Evolutionary conservation across 2,797 vertebrate genomes (phyloP).

Genomic region (Hoplostethus atlanticus): DNA sequence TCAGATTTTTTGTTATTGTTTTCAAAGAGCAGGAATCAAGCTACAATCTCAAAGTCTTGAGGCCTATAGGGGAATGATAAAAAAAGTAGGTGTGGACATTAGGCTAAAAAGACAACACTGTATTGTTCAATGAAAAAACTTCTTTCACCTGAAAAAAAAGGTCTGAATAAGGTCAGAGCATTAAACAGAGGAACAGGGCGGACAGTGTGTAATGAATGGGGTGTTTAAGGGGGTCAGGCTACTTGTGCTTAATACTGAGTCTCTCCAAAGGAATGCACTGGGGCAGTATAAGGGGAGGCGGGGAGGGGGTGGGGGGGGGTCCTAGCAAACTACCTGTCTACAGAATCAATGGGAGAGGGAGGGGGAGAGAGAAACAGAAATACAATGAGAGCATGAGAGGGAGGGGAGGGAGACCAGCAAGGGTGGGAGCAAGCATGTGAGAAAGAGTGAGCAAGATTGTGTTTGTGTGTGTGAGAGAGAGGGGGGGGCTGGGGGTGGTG

Average conservation of each 20-base stretch:
- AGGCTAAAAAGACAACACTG: slow-evolving; percentile 33
- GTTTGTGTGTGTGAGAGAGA: slow-evolving; percentile 3
- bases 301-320: slow-evolving; percentile 52
- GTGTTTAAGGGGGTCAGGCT: slow-evolving; percentile 52
- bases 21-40: too few species aligned
- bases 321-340: slow-evolving; percentile 61
- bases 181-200: slow-evolving; percentile 59
- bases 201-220: slow-evolving; percentile 60
- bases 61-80: too few species aligned
- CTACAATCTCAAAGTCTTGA: too few species aligned
- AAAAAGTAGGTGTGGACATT: slow-evolving; percentile 3
- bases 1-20: background rate
- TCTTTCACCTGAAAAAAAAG: slow-evolving; percentile 24
- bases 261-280: slow-evolving; percentile 84
- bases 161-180: slow-evolving; percentile 54
- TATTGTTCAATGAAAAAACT: slow-evolving; percentile 34
- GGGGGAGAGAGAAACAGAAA: slow-evolving; percentile 43
- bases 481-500: too few species aligned
- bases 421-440: slow-evolving; percentile 50
- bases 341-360: slow-evolving; percentile 64
- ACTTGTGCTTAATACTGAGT: slow-evolving; percentile 76
- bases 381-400: slow-evolving; percentile 55
- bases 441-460: slow-evolving; percentile 35
- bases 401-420: slow-evolving; percentile 19
- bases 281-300: slow-evolving; percentile 43